Evolutionary conservation across 2,888 invertebrate species (phyloP).

Genomic region (Scaptomyza reducta): DNA sequence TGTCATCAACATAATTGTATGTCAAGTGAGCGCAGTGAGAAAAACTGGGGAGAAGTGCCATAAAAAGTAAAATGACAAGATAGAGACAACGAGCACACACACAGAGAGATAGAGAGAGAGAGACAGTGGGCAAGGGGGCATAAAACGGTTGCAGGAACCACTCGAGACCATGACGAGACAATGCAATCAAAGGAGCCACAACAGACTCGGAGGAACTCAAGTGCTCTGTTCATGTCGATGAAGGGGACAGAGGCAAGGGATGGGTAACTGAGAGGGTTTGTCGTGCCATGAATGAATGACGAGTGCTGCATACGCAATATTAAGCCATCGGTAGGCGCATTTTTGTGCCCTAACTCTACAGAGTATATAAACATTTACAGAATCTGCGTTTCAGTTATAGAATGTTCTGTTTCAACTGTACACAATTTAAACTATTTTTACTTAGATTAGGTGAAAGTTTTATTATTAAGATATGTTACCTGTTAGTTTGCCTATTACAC

Average conservation of each 20-base stretch:
- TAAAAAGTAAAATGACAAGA: constrained; percentile 60
- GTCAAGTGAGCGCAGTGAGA: constrained; percentile 72
- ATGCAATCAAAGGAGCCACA: constrained; percentile 76
- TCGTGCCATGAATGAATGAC: constrained; percentile 70
- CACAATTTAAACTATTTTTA: no score
- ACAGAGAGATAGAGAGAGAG: no score
- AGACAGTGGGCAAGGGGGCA: constrained; percentile 9
- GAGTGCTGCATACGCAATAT: constrained; percentile 70
- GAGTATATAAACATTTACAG: not conserved
- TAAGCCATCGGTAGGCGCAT: constrained; percentile 61
- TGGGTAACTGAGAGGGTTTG: constrained; percentile 15
- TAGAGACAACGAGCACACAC: constrained; percentile 30
- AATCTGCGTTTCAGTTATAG: not conserved
- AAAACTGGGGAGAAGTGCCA: constrained; percentile 50
- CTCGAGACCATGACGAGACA: constrained; percentile 81
- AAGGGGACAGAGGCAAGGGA: constrained; percentile 1
- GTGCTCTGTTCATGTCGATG: not conserved
- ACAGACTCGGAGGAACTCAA: constrained; percentile 21
- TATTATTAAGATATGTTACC: no score
- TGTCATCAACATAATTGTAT: constrained; percentile 81
- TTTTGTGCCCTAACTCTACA: not conserved
- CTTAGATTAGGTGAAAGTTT: not conserved
- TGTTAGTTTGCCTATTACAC: no score
- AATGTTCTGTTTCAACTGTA: not conserved
- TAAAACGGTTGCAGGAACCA: constrained; percentile 65